Evolutionary conservation across 1,140 invertebrate genomes (phyloP), one percentile per base, ranked within the genome.

Genomic region (Eupeodes corollae): DNA sequence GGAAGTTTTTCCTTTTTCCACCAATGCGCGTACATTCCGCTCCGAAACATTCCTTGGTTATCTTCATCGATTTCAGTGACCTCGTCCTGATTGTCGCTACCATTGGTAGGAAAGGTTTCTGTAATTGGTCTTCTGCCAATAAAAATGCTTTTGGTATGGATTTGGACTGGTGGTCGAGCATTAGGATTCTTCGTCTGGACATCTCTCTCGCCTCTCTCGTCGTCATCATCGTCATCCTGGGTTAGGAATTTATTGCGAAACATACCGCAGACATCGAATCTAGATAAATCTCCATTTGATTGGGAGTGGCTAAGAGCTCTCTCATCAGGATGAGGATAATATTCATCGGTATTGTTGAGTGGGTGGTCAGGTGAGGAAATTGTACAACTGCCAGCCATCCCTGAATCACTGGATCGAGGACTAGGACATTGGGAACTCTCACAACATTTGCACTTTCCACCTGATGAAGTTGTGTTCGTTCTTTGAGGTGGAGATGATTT

Each of bases 11-110:
- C 84, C 77, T 90, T 90, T 69, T 89, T 80, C 86, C 87, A 90
- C 88, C 88, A 91, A 71, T 91, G 87, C 50, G 86, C 87, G 66
- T 91, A 91, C 63, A 91, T 73, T 55, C 84, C 85, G 19, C 86
- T 88, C 31, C 82, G 80, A 69, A 82, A 89, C 56, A 81, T 75
- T 64, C 73, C 41, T 44, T 35, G 34, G 15, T 31, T 16, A 9
- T 44, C 16, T 37, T 57, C 54, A 48, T 53, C 49, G 32, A 50
- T 51, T 37, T 59, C 59, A 6, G 57, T 50, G 60, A 61, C 15
- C 49, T 63, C 46, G 54, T 56, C 15, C 48, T 56, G 39, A 59
- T 56, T 35, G 14, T 35, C 37, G 26, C 42, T 32, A 12, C 10
- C 9, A 41, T 44, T 35, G 6, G 38, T 9, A 15, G 3, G 50